These are phyloP conservation scores for Gobiocypris rarus DNA, from an alignment of 2,113 vertebrate genomes.

Conservation along the genomic window DNA sequence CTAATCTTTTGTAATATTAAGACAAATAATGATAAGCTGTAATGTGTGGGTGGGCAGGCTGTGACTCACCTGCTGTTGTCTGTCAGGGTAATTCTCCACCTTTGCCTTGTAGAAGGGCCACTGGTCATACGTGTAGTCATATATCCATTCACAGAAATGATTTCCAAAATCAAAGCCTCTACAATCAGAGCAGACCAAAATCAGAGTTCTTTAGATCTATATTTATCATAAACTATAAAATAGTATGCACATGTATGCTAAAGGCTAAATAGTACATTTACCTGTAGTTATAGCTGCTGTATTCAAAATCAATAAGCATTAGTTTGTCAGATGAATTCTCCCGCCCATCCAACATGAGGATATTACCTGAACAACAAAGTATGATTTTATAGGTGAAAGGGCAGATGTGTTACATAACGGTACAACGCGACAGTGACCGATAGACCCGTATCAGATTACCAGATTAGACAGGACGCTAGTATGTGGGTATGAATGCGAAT, in stretches of 20 bases:
- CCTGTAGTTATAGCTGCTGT: constrained; percentile 98
- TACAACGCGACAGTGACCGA: neutral
- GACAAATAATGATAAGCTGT: neutral
- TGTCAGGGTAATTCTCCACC: constrained; percentile 81
- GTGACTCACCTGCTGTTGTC: constrained; percentile 84
- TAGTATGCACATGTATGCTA: neutral
- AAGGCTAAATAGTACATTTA: constrained; percentile 46
- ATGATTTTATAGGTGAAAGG: constrained; percentile 17
- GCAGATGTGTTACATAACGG: neutral
- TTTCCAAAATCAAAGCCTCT: constrained; percentile 96
- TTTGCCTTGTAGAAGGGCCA: constrained; percentile 83
- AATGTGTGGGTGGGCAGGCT: neutral
- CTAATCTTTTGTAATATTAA: neutral
- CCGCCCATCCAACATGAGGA: constrained; percentile 79
- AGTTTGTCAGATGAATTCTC: constrained; percentile 74
- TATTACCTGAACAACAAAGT: constrained; percentile 79
- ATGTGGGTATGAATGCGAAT: neutral
- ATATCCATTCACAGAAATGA: constrained; percentile 94
- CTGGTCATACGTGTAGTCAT: constrained; percentile 85
- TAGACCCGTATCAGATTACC: constrained; percentile 12
- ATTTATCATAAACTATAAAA: neutral
- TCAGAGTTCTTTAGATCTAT: neutral
- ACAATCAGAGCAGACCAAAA: constrained; percentile 5
- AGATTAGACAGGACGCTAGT: neutral
- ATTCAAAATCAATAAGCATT: constrained; percentile 97